A percentile compares a stretch with the other conserved stretches of the same genome.
phyloP scores from a whole-genome alignment of 92 coral and sea anemone genomes.

The Epizoanthus scotinus region DNA sequence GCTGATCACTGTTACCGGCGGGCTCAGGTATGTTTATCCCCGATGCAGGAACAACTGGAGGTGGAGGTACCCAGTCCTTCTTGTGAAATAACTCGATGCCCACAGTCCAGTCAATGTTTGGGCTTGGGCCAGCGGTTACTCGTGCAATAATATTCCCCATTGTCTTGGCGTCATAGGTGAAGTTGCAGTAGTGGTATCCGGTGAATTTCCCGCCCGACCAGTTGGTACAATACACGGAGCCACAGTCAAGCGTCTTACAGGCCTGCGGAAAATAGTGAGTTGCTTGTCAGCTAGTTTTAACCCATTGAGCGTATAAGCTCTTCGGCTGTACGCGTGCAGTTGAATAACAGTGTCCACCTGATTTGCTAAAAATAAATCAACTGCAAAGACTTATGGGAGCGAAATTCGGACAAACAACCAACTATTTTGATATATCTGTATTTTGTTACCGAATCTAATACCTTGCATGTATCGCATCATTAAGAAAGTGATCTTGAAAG shows the following conservation, averaged over 20 bases:
- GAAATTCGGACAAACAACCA: too few species aligned
- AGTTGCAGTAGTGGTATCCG: slow-evolving; percentile 53
- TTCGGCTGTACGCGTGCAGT: too few species aligned
- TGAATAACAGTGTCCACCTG: too few species aligned
- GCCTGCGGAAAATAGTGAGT: slow-evolving; percentile 7
- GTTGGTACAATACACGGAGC: slow-evolving; percentile 34
- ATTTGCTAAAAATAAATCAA: too few species aligned
- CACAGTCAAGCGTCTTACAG: slow-evolving; percentile 37
- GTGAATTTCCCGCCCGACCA: slow-evolving; percentile 35
- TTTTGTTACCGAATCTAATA: too few species aligned
- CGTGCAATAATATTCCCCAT: slow-evolving; percentile 33
- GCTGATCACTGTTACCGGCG: not conserved
- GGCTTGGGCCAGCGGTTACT: slow-evolving; percentile 46
- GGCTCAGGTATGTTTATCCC: slow-evolving; percentile 25
- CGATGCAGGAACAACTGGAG: slow-evolving; percentile 1
- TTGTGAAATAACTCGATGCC: slow-evolving; percentile 40
- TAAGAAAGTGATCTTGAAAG: too few species aligned
- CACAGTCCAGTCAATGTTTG: slow-evolving; percentile 54
- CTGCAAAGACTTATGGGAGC: too few species aligned
- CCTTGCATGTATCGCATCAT: too few species aligned
- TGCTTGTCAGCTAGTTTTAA: not conserved
- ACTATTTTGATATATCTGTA: too few species aligned
- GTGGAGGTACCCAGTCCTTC: slow-evolving; percentile 31
- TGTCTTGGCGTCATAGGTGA: slow-evolving; percentile 39
- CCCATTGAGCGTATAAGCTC: too few species aligned